Base-by-base conservation (phyloP, 2,888 invertebrate genomes). In the Zele albiditarsus region DNA sequence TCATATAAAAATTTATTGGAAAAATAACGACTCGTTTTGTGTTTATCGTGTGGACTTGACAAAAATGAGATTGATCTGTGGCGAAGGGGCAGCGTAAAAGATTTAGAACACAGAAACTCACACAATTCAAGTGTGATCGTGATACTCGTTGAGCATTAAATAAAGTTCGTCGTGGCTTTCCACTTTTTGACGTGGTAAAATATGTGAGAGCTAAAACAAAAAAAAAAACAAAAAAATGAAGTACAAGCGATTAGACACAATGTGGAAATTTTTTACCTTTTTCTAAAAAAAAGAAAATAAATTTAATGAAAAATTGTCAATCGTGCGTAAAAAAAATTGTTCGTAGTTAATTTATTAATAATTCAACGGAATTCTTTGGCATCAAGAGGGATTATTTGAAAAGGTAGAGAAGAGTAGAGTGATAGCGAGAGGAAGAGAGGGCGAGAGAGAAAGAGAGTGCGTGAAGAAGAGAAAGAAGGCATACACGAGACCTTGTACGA, bases 241-340 rank as follows among this genome's bases (percentile, higher is more conserved):
- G 79, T 79, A 79, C 80, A 78, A 79, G 74, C 78, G 79, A 78
- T 73, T 78, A 77, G 78, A 77, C 76, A 76, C 77, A 79, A 78
- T 77, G 79, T 78, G 77, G 74, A 75, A 78, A 78, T 84, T 84
- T 84, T 84, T 84, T 84, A 84, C 84, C 82, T 82, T 84, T 84
- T 84, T 84, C 84, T 84, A 84, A 78, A 75, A 76, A 79, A 79
- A 80, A 60, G 73, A 74, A 65, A 80, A 80, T 75, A 69, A 70
- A 25, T 72, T 66, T 46, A 57, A 72, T 46, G 49, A 33, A 31
- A 68, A 76, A 57, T 68, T 69, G 57, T 69, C 65, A 53, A 57
- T 69, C 69, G 69, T 69, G 68, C 69, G 49, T 74, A 74, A 57
- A 71, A 38, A n/a, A 69, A 74, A 74, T 70, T 74, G 70, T 74